These are phyloP conservation scores for Heliconius melpomene DNA, from an alignment of 1,140 invertebrate genomes.

Conservation along the genomic window DNA sequence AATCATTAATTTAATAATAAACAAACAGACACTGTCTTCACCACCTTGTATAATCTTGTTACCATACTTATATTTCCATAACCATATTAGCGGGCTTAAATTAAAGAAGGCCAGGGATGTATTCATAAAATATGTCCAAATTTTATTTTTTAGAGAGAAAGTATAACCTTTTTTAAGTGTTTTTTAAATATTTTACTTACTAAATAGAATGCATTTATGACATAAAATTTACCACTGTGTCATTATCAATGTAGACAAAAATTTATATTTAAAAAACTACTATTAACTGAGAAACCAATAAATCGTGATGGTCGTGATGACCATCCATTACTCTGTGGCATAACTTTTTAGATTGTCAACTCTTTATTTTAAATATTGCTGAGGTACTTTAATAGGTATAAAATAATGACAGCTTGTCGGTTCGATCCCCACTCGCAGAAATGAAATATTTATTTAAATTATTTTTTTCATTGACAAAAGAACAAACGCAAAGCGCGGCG, in stretches of 20 bases:
- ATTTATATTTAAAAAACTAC: neutral
- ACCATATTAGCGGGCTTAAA: constrained; percentile 59
- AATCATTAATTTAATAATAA: neutral
- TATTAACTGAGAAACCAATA: neutral
- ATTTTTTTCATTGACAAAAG: too few species aligned
- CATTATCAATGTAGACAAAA: neutral
- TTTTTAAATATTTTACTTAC: neutral
- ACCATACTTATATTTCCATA: constrained; percentile 53
- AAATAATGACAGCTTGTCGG: too few species aligned
- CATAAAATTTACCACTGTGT: neutral
- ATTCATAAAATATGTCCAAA: constrained; percentile 20
- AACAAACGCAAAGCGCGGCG: too few species aligned
- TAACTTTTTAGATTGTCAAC: too few species aligned
- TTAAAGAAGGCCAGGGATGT: constrained; percentile 43
- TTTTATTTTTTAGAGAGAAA: neutral
- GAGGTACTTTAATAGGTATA: too few species aligned
- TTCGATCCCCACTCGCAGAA: too few species aligned
- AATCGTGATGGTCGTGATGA: too few species aligned
- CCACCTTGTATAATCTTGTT: constrained; percentile 41
- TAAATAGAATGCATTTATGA: neutral
- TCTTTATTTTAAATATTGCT: too few species aligned
- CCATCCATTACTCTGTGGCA: too few species aligned
- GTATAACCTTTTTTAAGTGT: neutral
- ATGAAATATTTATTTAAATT: too few species aligned
- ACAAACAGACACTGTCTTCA: constrained; percentile 1